phyloP scores from a whole-genome alignment of 2,113 vertebrate species.

The Callithrix jacchus region DNA sequence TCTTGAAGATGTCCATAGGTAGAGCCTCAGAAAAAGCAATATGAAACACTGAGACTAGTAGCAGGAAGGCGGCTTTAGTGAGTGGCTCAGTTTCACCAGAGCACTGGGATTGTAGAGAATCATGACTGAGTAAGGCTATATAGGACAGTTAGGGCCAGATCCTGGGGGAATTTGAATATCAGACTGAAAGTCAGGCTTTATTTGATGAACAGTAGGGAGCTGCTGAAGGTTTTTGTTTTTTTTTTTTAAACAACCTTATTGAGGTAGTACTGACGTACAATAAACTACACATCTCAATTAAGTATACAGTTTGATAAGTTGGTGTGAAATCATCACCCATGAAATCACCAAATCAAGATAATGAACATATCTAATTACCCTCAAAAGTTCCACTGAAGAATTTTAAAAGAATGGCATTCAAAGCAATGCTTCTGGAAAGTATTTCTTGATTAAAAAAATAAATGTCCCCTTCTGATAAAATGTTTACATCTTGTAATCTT shows the following conservation, averaged over 20 bases:
- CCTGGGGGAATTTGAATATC: background rate
- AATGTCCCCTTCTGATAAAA: background rate
- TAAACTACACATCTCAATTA: background rate
- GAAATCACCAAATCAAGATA: background rate
- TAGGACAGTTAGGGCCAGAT: background rate
- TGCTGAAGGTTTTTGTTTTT: background rate
- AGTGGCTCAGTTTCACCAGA: background rate
- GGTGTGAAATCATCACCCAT: background rate
- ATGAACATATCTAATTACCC: background rate
- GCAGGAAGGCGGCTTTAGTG: background rate
- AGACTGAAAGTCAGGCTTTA: background rate
- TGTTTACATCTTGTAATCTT: background rate
- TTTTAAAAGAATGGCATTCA: background rate
- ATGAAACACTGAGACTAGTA: background rate
- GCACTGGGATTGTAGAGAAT: background rate
- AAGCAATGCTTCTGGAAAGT: slow-evolving; percentile 16
- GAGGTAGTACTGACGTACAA: background rate
- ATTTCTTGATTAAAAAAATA: slow-evolving; percentile 13
- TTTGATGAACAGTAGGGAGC: background rate
- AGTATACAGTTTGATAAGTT: background rate
- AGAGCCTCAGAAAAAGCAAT: background rate
- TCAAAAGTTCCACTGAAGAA: background rate
- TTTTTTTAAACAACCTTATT: background rate
- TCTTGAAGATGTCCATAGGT: background rate
- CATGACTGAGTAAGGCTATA: background rate